Base-by-base conservation (phyloP, 1,140 invertebrate genomes). In the Drosophila tristis region DNA sequence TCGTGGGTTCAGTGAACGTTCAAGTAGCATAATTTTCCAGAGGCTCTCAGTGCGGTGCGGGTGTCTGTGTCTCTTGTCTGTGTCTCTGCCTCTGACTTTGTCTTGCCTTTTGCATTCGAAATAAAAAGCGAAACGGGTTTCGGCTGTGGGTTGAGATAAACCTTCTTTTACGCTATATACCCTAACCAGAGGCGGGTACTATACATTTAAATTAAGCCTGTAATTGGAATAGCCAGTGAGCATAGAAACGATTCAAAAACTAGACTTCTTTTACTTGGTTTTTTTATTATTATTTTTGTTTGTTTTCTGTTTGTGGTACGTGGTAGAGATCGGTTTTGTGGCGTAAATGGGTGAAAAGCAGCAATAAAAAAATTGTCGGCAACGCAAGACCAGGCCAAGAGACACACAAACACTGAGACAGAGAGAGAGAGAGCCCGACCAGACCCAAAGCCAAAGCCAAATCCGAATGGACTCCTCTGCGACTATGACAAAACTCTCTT, bases 1-100 rank as follows among this genome's bases (percentile, higher is more conserved):
- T 86, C 81, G 81, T 45, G 73, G 71, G 81, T 86, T 85, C 81
- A 85, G 39, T 86, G 74, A 85, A 80, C 81, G 81, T 68, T 85
- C 55, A 75, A 67, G 67, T 82, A 63, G 79, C 50, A 70, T 68
- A 35, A 39, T 70, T 72, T 72, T 63, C 9, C 31, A 9, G 25
- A 13, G 58, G 8, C 8, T 8, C 29, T 31, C 25, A 29, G 15
- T 44, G 29, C 49, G 25, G 60, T 45, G 81, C 76, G 81, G 76
- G 73, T 80, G 80, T 77, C 61, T 70, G 7, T 23, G 23, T 23
- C 20, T 53, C 45, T 55, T 16, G 59, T 65, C 67, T 64, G 59
- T 73, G 66, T 44, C 31, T 47, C n/a, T n/a, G n/a, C n/a, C n/a
- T n/a, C n/a, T n/a, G 59, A 70, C 67, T 64, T 62, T 73, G 66